These are phyloP conservation scores for Drosophila bifasciata DNA, from an alignment of 1,140 invertebrate species.

Conservation along the genomic window DNA sequence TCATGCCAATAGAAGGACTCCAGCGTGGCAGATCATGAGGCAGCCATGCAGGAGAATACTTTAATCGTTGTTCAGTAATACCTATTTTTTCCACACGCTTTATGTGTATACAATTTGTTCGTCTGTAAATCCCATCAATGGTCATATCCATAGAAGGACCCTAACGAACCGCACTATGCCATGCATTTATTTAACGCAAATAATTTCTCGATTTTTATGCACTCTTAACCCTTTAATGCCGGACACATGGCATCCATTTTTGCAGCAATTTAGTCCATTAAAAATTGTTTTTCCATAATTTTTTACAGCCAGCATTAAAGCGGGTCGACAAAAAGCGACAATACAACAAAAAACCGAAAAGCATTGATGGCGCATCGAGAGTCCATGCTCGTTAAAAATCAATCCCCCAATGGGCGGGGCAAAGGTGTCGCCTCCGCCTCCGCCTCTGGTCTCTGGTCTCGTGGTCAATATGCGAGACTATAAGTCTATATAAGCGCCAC, in stretches of 20 bases:
- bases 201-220: conserved; percentile 55
- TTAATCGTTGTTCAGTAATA: no score
- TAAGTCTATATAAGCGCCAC: conserved; percentile 70
- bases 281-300: conserved; percentile 79
- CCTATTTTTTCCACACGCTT: background rate
- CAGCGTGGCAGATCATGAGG: no score
- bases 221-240: conserved; percentile 64
- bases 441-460: conserved; percentile 12
- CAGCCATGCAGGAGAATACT: no score
- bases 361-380: conserved; percentile 36
- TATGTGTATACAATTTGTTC: no score
- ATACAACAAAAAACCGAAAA: conserved; percentile 27
- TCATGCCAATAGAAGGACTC: no score
- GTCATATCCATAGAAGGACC: no score
- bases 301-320: conserved; percentile 46
- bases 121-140: no score
- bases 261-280: conserved; percentile 63
- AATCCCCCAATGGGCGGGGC: conserved; percentile 67
- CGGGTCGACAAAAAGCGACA: conserved; percentile 17
- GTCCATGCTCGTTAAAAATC: conserved; percentile 78
- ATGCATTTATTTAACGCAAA: conserved; percentile 41
- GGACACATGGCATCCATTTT: conserved; percentile 51
- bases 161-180: conserved; percentile 1
- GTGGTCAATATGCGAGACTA: conserved; percentile 75
- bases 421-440: conserved; percentile 58